Evolutionary conservation across 2,888 invertebrate genomes (phyloP).

Genomic region (Ophraella communa): DNA sequence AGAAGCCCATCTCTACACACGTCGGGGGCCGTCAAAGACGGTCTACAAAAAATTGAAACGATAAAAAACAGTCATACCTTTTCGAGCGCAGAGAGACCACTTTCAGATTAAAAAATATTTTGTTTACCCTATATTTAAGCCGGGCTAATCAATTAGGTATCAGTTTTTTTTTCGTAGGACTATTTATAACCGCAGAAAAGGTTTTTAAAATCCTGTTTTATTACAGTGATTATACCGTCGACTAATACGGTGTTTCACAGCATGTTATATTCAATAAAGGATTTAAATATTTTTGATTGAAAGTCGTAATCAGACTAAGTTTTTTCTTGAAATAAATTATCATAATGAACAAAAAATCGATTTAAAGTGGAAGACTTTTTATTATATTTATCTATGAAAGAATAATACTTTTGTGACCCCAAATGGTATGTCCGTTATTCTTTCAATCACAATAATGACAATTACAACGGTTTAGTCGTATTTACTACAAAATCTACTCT

Average conservation of each 20-base stretch:
- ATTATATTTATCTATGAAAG: no score
- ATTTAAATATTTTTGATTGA: no score
- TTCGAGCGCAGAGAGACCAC: background rate
- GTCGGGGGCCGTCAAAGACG: background rate
- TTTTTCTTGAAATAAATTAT: no score
- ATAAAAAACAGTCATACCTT: background rate
- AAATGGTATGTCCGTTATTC: no score
- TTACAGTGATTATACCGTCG: background rate
- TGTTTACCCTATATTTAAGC: conserved; percentile 18
- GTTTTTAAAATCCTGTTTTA: background rate
- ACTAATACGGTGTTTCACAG: background rate
- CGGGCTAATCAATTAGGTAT: conserved; percentile 18
- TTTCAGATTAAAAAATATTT: conserved; percentile 18
- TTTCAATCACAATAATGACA: no score
- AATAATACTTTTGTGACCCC: no score
- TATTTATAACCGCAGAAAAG: background rate
- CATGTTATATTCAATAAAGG: no score
- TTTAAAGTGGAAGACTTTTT: no score
- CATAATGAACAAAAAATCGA: no score
- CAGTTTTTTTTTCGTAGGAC: background rate
- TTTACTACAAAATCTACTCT: no score
- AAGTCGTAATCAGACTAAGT: no score
- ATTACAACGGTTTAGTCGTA: no score
- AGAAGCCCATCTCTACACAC: background rate
- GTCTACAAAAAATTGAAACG: background rate